phyloP scores from a whole-genome alignment of 2,888 invertebrate genomes.

The Eupsilia transversa region DNA sequence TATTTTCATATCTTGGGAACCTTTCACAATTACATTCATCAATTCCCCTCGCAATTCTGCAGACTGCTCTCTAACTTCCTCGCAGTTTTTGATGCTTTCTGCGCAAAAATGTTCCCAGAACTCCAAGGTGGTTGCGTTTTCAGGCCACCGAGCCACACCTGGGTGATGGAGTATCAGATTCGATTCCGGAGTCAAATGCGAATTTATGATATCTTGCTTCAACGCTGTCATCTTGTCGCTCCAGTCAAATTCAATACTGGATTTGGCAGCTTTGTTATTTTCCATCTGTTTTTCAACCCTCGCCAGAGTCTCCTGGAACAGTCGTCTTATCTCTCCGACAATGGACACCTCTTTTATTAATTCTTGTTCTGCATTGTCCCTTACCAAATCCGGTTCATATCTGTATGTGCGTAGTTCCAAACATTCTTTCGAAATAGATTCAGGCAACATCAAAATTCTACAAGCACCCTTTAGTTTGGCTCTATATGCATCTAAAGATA shows the following conservation, averaged over 20 bases:
- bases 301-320: conserved; percentile 91
- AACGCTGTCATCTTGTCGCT: conserved; percentile 95
- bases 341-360: conserved; percentile 94
- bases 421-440: conserved; percentile 93
- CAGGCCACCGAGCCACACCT: conserved; percentile 95
- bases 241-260: conserved; percentile 96
- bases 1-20: conserved; percentile 94
- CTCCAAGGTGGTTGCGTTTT: conserved; percentile 92
- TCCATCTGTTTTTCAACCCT: conserved; percentile 93
- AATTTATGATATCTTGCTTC: conserved; percentile 93
- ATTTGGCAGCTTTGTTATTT: conserved; percentile 94
- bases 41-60: conserved; percentile 92
- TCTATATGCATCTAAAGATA: conserved; percentile 91
- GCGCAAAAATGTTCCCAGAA: conserved; percentile 96
- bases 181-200: conserved; percentile 92
- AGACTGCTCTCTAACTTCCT: conserved; percentile 94
- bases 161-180: conserved; percentile 93
- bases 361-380: conserved; percentile 95
- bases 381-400: conserved; percentile 93
- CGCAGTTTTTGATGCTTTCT: conserved; percentile 94
- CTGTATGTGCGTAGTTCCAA: conserved; percentile 93
- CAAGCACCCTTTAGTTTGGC: conserved; percentile 92
- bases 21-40: conserved; percentile 93
- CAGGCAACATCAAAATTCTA: conserved; percentile 92
- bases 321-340: conserved; percentile 92